These are phyloP conservation scores for Sternotherus odoratus DNA, from an alignment of 2,797 vertebrate species.

Conservation along the genomic window DNA sequence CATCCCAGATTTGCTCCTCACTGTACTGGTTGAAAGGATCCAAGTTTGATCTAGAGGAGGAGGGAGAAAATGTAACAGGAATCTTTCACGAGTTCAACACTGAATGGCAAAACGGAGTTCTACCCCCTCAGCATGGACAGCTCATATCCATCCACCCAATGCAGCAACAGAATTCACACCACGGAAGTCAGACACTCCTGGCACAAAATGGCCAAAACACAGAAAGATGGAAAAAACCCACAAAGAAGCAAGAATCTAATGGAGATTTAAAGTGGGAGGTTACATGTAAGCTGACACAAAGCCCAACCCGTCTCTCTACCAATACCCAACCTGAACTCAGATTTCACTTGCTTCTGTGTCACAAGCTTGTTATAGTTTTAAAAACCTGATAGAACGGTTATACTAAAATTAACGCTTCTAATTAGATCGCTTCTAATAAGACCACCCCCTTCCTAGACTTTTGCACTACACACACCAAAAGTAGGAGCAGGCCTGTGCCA, in stretches of 20 bases:
- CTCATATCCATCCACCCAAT: background rate
- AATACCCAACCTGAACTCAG: background rate
- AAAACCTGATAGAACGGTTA: background rate
- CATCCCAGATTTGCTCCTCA: constrained; percentile 92
- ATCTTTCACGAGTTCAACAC: background rate
- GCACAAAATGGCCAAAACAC: background rate
- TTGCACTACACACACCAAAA: background rate
- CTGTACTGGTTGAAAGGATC: constrained; percentile 90
- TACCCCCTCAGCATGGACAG: background rate
- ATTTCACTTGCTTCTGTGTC: background rate
- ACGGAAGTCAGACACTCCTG: background rate
- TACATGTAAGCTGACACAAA: background rate
- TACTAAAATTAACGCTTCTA: background rate
- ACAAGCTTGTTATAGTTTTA: background rate
- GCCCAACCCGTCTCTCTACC: background rate
- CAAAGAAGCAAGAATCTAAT: background rate
- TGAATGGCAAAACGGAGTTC: background rate
- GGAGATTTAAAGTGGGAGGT: background rate
- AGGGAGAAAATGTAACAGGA: constrained; percentile 40
- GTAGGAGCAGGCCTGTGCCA: background rate
- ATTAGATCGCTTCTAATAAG: no score
- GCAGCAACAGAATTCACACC: background rate
- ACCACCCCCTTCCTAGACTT: background rate
- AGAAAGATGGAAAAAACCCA: background rate
- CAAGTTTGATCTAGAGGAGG: constrained; percentile 87